Evolutionary conservation across 1,140 invertebrate species (phyloP), one percentile per base, ranked within the genome.

Genomic region (Euwallacea similis): DNA sequence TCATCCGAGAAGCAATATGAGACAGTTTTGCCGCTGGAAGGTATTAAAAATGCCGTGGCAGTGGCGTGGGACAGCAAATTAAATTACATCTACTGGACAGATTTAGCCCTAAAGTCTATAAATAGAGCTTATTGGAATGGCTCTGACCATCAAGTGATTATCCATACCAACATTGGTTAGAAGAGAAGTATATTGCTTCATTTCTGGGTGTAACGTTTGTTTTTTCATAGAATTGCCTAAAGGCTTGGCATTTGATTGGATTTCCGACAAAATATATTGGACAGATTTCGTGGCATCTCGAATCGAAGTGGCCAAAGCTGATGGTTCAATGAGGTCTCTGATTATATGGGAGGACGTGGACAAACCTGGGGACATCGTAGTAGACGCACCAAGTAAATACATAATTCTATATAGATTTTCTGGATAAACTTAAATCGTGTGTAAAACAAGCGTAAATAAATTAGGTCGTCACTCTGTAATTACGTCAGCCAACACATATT

Each of bases 201-300:
- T 47, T 60, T 50, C 11, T 21, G 13, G 7, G 2, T 33, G 13
- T 33, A 41, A 58, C n/a, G 21, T 58, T 13, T 2, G 13, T 58
- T 10, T 4, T 58, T 33, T 58, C 21, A 10, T 33, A 74, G 75
- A 67, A 44, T 66, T 87, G 10, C 91, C 92, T 0, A 89, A 90
- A 53, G 90, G 91, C 2, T 77, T 96, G 50, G 93, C 93, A 3
- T 86, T 93, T 42, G 94, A 96, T 78, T 96, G 93, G 93, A 83
- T 94, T 6, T 93, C 90, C 0, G 85, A 90, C 15, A 95, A 96
- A 80, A 77, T 96, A 0, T 97, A 96, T 78, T 96, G 94, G 93
- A 94, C 93, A 0, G 94, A 96, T 79, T 88, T 89, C 33, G 90
- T 89, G 0, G 90, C 90, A 0, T 90, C 91, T 77, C 87, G 89